Evolutionary conservation across 35 echinoderm and acorn worm genomes (phyloP), one percentile per base, ranked within the genome.

Genomic region (Anneissia japonica): DNA sequence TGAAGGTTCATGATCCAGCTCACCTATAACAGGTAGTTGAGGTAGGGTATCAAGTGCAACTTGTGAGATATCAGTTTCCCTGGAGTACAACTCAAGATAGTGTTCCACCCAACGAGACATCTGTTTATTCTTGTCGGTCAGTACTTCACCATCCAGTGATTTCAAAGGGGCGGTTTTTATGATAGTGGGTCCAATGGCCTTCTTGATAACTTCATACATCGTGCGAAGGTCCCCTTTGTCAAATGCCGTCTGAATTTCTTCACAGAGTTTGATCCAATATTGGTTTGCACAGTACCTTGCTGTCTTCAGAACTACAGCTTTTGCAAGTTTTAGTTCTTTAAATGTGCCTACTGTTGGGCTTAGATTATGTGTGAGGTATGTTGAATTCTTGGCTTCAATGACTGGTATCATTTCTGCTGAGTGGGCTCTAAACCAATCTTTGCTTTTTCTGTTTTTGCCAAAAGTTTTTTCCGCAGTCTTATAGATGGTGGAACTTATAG

Each of bases 131-230:
- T 38, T 39, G 37, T 81, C 84, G 37, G 77, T 85, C 17, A 85
- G 74, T 23, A 81, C 75, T 31, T 86, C 84, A 5, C 89, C 89
- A 3, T 31, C 45, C 0, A 34, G 31, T 33, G 89, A 86, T 55
- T 86, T 91, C 11, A 91, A 38, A 10, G 83, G 77, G 4, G 81
- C 74, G 9, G 39, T 64, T 34, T 91, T 86, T 7, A 11, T 86
- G 3, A 32, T 12, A 17, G 39, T 72, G 16, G 75, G 39, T 9
- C 89, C 76, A 13, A 64, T 23, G 0, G 83, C 83, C 26, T 81
- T 79, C 33, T 81, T 86, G 0, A 89, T 89, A 28, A 37, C 32
- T 30, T 82, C 85, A 45, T 92, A 92, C 79, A 92, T 88, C 0
- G 76, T 80, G 3, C 64, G 7, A 73, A 81, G 73, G 79, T 93